These are phyloP conservation scores for Styela plicata DNA, from an alignment of 23 tunicate species.

Conservation along the genomic window DNA sequence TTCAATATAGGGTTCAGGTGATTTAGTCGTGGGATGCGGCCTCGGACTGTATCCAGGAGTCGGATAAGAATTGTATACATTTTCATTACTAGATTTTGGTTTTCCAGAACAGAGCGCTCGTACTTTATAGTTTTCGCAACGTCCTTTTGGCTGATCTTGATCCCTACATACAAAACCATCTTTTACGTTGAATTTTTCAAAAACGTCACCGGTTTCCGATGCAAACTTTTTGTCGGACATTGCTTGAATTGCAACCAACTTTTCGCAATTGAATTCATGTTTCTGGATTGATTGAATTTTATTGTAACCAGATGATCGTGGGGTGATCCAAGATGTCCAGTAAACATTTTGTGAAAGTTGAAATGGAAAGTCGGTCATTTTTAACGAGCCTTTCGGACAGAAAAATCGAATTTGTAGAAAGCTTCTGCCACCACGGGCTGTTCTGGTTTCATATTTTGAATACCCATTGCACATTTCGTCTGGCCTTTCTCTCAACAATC, in stretches of 20 bases:
- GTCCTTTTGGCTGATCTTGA: constrained; percentile 37
- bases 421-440: constrained; percentile 17
- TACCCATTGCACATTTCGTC: constrained; percentile 61
- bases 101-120: constrained; percentile 58
- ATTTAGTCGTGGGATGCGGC: background rate
- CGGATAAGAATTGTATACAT: background rate
- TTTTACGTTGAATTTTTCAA: constrained; percentile 42
- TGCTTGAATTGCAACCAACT: constrained; percentile 16
- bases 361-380: constrained; percentile 53
- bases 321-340: constrained; percentile 5
- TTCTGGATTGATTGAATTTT: background rate
- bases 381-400: constrained; percentile 66
- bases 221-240: constrained; percentile 8
- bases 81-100: constrained; percentile 1
- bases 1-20: background rate
- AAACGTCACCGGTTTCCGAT: constrained; percentile 77
- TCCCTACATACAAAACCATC: constrained; percentile 67
- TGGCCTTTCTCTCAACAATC: constrained; percentile 25
- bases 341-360: constrained; percentile 53
- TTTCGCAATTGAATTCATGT: background rate
- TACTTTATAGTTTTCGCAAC: constrained; percentile 64
- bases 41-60: background rate
- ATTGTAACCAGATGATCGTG: background rate
- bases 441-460: constrained; percentile 37
- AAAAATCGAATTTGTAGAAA: constrained; percentile 58